Conservation (phyloP, 2,797 vertebrate genomes). For the Malurus leucopterus region DNA sequence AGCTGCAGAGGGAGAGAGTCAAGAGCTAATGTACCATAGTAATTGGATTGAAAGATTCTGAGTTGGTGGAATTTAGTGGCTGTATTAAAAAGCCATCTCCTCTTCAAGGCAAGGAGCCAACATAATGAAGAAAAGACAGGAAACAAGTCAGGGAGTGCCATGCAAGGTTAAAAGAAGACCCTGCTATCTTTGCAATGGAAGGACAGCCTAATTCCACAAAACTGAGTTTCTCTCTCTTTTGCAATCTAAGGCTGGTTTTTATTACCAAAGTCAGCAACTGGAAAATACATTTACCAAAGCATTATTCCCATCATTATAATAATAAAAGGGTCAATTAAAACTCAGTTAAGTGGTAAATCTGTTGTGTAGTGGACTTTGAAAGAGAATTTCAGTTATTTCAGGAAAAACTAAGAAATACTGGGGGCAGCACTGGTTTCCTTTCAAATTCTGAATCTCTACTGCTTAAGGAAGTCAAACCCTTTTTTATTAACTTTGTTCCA, state of each 20-base stretch:
- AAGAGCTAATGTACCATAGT: conserved; percentile 61
- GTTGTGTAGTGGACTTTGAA: background rate
- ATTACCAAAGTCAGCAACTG: conserved; percentile 35
- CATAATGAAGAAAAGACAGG: conserved; percentile 43
- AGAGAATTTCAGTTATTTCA: background rate
- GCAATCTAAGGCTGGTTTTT: background rate
- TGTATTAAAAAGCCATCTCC: conserved; percentile 57
- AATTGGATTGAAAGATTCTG: conserved; percentile 63
- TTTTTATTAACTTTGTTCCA: background rate
- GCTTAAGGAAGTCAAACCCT: background rate
- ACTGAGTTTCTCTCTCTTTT: background rate
- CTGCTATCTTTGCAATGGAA: conserved; percentile 36
- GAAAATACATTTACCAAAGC: conserved; percentile 32
- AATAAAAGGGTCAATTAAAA: conserved; percentile 41
- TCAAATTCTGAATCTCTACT: background rate
- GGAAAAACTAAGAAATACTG: background rate
- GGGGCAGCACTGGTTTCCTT: background rate
- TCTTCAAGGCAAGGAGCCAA: conserved; percentile 44
- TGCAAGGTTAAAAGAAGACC: conserved; percentile 23
- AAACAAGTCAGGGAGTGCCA: conserved; percentile 30
- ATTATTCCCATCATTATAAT: conserved; percentile 35
- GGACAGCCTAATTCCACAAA: conserved; percentile 19
- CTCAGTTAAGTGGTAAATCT: conserved; percentile 31
- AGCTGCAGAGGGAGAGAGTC: conserved; percentile 35
- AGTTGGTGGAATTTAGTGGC: conserved; percentile 55